Conservation (phyloP, 2,797 vertebrate species). For the Sparidentex hasta region DNA sequence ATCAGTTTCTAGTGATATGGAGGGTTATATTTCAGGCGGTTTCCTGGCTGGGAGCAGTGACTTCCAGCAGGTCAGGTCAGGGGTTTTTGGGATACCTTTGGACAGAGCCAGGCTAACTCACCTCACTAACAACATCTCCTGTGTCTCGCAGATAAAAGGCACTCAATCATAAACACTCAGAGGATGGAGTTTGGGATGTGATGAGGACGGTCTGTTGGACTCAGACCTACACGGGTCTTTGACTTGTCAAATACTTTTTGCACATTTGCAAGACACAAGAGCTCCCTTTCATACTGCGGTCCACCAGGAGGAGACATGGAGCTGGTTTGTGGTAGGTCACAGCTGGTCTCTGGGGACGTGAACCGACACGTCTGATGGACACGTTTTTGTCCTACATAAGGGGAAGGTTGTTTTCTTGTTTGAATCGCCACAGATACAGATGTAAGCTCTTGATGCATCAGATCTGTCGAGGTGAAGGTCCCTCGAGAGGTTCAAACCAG, state of each 20-base stretch:
- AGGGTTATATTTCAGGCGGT: neutral
- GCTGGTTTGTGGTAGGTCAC: conserved; percentile 8
- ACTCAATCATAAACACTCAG: conserved; percentile 47
- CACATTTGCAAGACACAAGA: conserved; percentile 62
- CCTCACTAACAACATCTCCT: neutral
- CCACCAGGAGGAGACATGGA: conserved; percentile 50
- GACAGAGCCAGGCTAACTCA: too few species aligned
- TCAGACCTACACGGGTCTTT: conserved; percentile 37
- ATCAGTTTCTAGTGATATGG: neutral
- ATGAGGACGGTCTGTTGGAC: conserved; percentile 27
- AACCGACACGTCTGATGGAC: neutral
- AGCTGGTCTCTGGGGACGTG: neutral
- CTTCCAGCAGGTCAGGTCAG: neutral
- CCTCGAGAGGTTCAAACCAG: neutral
- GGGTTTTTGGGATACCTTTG: too few species aligned
- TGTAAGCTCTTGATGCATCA: neutral
- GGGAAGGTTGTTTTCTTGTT: neutral
- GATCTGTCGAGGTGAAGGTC: neutral
- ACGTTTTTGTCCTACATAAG: neutral
- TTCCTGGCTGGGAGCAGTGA: neutral
- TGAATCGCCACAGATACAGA: neutral
- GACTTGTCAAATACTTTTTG: conserved; percentile 60
- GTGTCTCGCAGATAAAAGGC: conserved; percentile 57
- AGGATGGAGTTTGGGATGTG: conserved; percentile 20
- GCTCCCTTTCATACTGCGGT: conserved; percentile 33